phyloP scores from a whole-genome alignment of 1,140 invertebrate species.

The Pygmarrhopalites habei region DNA sequence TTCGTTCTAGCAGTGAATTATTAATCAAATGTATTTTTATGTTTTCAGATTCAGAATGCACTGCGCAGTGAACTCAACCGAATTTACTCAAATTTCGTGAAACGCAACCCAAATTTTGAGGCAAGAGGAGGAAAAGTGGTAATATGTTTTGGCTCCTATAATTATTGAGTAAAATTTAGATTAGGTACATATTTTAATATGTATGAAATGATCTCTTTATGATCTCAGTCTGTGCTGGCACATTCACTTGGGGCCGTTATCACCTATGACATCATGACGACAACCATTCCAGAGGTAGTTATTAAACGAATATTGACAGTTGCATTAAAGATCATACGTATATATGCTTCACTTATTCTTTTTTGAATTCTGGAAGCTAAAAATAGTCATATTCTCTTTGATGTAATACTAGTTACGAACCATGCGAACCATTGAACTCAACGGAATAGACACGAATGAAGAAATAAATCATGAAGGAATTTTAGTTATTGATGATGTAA shows the following conservation, averaged over 20 bases:
- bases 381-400: neutral
- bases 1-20: too few relatives aligned
- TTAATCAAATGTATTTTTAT: too few relatives aligned
- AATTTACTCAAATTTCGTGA: constrained; percentile 63
- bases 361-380: neutral
- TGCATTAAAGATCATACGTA: too few relatives aligned
- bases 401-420: too few relatives aligned
- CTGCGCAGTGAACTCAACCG: constrained; percentile 61
- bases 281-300: constrained; percentile 39
- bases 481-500: constrained; percentile 12
- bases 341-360: too few relatives aligned
- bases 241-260: constrained; percentile 76
- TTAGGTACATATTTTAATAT: too few relatives aligned
- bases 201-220: constrained; percentile 48
- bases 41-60: constrained; percentile 58
- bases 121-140: constrained; percentile 63
- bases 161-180: too few relatives aligned
- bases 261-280: constrained; percentile 69
- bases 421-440: constrained; percentile 1
- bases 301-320: neutral
- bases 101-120: constrained; percentile 59
- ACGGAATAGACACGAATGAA: neutral
- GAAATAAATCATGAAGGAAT: constrained; percentile 14
- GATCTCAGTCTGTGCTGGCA: constrained; percentile 45
- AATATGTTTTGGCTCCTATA: too few relatives aligned